Base-by-base conservation (phyloP, 2,888 invertebrate species). In the Hemaris fuciformis region DNA sequence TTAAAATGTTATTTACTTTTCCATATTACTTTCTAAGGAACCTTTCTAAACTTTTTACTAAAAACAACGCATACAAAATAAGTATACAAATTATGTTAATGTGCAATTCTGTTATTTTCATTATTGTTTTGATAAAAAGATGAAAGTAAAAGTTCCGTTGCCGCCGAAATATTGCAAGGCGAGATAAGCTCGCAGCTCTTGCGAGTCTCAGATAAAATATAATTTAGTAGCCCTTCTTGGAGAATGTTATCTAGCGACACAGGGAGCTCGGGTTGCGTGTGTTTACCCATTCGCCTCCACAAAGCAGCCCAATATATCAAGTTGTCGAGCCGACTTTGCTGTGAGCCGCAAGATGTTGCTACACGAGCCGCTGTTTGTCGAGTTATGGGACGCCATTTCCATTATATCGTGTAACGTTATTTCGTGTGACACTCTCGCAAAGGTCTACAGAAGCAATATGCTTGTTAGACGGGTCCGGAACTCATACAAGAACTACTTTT, bases 301-400 rank as follows among this genome's bases (percentile, higher is more conserved):
- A 87, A 86, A 85, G 86, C 84, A 83, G 80, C 77, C 76, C 83
- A 85, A 90, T 91, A 89, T 88, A 91, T 91, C 89, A 91, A 84
- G 83, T 83, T 85, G 89, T 84, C 85, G 83, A 76, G 77, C 79
- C 73, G 78, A 81, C 79, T 81, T 82, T 83, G 74, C 82, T 72
- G 73, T 74, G 79, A 81, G 77, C 80, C 79, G 76, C 80, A 79
- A 81, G 80, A 81, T 81, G 81, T 85, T 79, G 78, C 79, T 82
- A 82, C 83, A 83, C 75, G 75, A 79, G 80, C 77, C 79, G 75
- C 76, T 85, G 84, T 86, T 86, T 88, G 84, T 88, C 81, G 83
- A 83, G 82, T 78, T 77, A 78, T 79, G 76, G 77, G 76, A 76
- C 68, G 73, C 79, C 65, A 66, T 64, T 59, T 63, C 63, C 62